Percentiles rank a stretch among this genome's conserved stretches.
Conservation (phyloP, 92 coral and sea anemone species). For the Parazoanthus swiftii region DNA sequence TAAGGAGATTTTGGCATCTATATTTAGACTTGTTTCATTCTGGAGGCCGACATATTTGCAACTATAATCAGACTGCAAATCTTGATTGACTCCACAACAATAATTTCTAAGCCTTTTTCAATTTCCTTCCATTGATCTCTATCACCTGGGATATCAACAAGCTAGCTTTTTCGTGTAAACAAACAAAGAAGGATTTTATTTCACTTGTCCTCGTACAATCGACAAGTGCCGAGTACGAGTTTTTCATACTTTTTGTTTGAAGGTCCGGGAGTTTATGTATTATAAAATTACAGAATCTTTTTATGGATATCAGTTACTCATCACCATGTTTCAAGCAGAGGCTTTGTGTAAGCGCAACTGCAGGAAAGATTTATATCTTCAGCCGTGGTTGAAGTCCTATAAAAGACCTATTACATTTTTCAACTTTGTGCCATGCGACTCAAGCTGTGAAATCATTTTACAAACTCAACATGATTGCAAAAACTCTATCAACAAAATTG, state of each 20-base stretch:
- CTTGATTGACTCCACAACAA: conserved; percentile 27
- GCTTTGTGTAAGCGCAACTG: not conserved
- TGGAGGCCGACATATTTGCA: conserved; percentile 1
- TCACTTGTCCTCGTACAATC: not conserved
- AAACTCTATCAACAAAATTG: not conserved
- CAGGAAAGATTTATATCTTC: not conserved
- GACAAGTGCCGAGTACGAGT: not conserved
- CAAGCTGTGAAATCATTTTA: not conserved
- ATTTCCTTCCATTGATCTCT: conserved; percentile 39
- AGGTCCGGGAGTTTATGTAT: not conserved
- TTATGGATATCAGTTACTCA: not conserved
- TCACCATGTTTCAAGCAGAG: not conserved
- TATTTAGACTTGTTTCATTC: conserved; percentile 1
- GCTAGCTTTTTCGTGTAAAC: conserved; percentile 31
- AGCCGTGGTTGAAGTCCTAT: conserved; percentile 3
- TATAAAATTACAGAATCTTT: not conserved
- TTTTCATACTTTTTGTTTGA: not conserved
- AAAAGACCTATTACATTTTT: not conserved
- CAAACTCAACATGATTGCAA: conserved; percentile 9
- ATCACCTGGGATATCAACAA: conserved; percentile 22
- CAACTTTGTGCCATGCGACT: not conserved
- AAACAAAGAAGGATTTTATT: conserved; percentile 13
- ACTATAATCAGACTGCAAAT: conserved; percentile 8
- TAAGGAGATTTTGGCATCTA: not conserved
- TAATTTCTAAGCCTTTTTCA: conserved; percentile 38